Percentiles rank a stretch among this genome's conserved stretches.
Evolutionary conservation across 2,797 vertebrate genomes (phyloP).

Genomic region (Glyptemys insculpta): DNA sequence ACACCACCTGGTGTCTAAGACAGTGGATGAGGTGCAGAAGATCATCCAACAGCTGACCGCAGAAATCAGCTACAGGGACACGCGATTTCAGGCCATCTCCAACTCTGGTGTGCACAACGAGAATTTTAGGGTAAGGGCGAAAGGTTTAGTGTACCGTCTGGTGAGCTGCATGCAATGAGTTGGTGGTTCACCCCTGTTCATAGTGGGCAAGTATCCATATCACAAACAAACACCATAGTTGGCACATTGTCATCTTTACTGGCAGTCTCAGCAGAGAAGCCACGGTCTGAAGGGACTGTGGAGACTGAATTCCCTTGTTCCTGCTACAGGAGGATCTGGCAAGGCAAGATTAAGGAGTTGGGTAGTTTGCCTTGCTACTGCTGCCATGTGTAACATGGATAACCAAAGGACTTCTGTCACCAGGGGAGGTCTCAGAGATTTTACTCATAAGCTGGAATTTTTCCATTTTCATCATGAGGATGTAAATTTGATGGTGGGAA

Average conservation of each 20-base stretch:
- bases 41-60: constrained; percentile 83
- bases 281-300: background rate
- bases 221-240: accelerated
- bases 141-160: background rate
- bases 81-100: constrained; percentile 84
- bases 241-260: accelerated
- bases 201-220: background rate
- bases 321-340: background rate
- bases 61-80: constrained; percentile 86
- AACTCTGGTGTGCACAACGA: constrained; percentile 85
- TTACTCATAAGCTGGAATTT: background rate
- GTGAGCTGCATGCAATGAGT: background rate
- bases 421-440: background rate
- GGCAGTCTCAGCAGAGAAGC: background rate
- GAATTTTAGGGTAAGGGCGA: constrained; percentile 80
- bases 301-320: background rate
- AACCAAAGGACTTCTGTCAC: background rate
- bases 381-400: constrained; percentile 1
- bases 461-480: background rate
- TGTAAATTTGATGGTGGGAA: background rate
- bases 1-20: constrained; percentile 78
- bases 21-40: constrained; percentile 84
- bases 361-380: constrained; percentile 25
- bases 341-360: background rate
- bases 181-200: background rate